Evolutionary conservation across 2,888 invertebrate genomes (phyloP).

Genomic region (Bruchidius siliquastri): DNA sequence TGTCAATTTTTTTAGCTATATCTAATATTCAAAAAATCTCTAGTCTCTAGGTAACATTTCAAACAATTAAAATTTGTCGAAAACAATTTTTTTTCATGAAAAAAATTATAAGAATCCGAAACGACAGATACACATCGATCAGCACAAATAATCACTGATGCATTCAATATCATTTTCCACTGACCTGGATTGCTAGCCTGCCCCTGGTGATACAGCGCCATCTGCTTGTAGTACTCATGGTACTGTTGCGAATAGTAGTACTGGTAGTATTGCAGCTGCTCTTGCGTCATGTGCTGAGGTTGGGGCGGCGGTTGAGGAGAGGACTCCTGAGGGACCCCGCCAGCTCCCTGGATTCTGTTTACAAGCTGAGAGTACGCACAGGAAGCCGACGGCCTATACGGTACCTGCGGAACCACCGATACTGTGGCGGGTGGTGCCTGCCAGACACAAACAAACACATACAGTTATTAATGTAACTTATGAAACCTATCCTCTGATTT

Average conservation of each 20-base stretch:
- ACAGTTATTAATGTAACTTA: constrained; percentile 22
- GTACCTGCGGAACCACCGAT: constrained; percentile 50
- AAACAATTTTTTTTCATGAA: too few species aligned
- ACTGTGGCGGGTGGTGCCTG: constrained; percentile 21
- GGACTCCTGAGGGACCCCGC: constrained; percentile 11
- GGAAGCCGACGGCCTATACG: constrained; percentile 78
- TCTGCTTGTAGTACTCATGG: constrained; percentile 45
- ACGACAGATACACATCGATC: too few species aligned
- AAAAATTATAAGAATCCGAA: too few species aligned
- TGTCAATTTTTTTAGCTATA: too few species aligned
- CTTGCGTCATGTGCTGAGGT: constrained; percentile 33
- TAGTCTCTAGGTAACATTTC: too few species aligned
- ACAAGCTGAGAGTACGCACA: constrained; percentile 86
- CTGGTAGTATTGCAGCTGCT: constrained; percentile 44
- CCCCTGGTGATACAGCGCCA: constrained; percentile 34
- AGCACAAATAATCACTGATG: too few species aligned
- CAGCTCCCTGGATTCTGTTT: constrained; percentile 72
- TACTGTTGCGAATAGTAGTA: constrained; percentile 44
- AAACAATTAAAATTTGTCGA: too few species aligned
- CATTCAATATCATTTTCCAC: neutral
- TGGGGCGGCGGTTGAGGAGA: constrained; percentile 7
- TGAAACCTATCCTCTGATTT: constrained; percentile 2
- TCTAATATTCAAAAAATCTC: too few species aligned
- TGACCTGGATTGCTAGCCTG: constrained; percentile 29
- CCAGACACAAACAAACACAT: constrained; percentile 16